phyloP scores from a whole-genome alignment of 2,113 vertebrate genomes.

The Promerops cafer region DNA sequence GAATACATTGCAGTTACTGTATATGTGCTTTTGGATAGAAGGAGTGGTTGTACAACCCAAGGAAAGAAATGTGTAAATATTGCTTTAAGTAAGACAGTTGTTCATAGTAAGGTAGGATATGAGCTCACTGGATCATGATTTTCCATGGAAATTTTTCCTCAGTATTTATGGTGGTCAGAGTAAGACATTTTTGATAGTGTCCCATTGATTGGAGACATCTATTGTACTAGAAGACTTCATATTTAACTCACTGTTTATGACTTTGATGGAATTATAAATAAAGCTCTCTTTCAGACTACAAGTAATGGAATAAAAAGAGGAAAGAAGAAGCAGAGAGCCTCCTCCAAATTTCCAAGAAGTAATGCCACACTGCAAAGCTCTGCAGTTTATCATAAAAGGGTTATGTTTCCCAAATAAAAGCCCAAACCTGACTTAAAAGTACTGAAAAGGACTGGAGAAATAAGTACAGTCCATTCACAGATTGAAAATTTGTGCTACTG shows the following conservation, averaged over 20 bases:
- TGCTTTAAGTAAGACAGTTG: neutral
- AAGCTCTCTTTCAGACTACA: neutral
- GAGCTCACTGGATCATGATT: neutral
- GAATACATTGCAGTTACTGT: neutral
- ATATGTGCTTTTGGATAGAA: neutral
- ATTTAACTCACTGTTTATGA: neutral
- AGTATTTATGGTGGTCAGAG: neutral
- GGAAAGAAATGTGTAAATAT: neutral
- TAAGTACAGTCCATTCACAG: neutral
- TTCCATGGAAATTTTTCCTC: neutral
- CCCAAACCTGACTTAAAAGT: neutral
- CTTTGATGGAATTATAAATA: neutral
- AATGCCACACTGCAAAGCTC: neutral
- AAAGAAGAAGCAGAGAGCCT: neutral
- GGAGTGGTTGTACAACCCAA: neutral
- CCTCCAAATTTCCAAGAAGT: neutral
- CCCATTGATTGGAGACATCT: neutral
- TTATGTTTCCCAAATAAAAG: neutral
- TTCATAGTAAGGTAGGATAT: neutral
- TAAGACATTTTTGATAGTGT: neutral
- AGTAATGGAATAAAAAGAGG: neutral
- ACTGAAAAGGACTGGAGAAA: neutral
- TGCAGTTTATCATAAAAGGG: neutral
- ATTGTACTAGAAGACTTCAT: neutral
- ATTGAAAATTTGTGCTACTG: neutral